Evolutionary conservation across 2,888 invertebrate species (phyloP), one percentile per base, ranked within the genome.

Genomic region (Parnassius mnemosyne): DNA sequence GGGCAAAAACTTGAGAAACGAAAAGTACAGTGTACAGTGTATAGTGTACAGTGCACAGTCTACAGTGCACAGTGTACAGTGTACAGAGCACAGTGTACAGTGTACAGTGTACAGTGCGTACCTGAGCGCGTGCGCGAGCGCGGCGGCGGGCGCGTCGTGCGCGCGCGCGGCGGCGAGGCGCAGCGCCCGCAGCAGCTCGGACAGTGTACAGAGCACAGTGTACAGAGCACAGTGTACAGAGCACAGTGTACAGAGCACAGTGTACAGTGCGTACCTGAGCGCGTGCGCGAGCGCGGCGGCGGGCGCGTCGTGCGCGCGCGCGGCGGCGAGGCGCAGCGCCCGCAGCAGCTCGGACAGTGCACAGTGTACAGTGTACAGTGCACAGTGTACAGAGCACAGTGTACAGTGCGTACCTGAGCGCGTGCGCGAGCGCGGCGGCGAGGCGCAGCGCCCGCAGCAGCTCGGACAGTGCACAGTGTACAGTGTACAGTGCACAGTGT

Each of bases 171-270:
- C 94, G 76, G 95, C 95, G 72, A 94, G 87, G 76, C 95, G 94
- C 73, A 96, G 94, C 71, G 96, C 95, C 65, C 95, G 92, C 75
- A 96, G 87, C 73, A 96, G 85, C 78, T 95, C 95, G 11, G 95
- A 94, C 12, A 96, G 93, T n/a, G n/a, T n/a, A n/a, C n/a, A n/a
- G n/a, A n/a, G n/a, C n/a, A n/a, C n/a, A n/a, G n/a, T n/a, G n/a
- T n/a, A n/a, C n/a, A n/a, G n/a, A n/a, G n/a, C n/a, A n/a, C n/a
- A n/a, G n/a, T n/a, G n/a, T n/a, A n/a, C n/a, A n/a, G n/a, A n/a
- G n/a, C n/a, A n/a, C n/a, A n/a, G 46, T 46, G 46, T 46, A 3
- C 9, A 46, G 46, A 5, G 12, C 46, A 12, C 46, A 46, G 11
- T 11, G 46, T 3, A 2, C 11, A 12, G 11, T 46, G 12, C 46